Evolutionary conservation across 2,797 vertebrate species (phyloP), one percentile per base, ranked within the genome.

Genomic region (Rachycentron canadum): DNA sequence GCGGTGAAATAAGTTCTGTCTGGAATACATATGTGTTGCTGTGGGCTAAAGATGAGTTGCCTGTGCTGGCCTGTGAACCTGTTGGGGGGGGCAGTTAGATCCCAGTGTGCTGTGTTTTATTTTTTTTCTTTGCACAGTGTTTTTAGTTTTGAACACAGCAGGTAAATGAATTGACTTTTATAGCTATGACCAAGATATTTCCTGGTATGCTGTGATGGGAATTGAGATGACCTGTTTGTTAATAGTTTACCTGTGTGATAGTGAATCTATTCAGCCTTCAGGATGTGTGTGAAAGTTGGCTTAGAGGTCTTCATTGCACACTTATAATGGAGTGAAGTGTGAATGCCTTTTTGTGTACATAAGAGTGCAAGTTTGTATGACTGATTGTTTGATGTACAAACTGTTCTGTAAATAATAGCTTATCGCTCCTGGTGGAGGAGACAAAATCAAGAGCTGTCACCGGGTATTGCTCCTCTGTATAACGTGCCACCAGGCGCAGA

Each of bases 371-470:
- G 63, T 75, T 34, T 84, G 45, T 72, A 40, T 76, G 73, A 32
- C 49, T 79, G 68, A 75, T 50, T 68, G 28, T 66, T 68, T 82
- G 84, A 57, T 93, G 91, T 91, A 91, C 82, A 92, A 81, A 91
- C 79, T 83, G 49, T 82, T 80, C n/a, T 93, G 92, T 95, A 94
- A 91, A 94, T 94, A 90, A 92, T 90, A 89, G 82, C 87, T 74
- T 88, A 83, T 88, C 26, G 13, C 85, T 90, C 81, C 85, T 26
- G 78, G 23, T 70, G 58, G 81, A 75, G 73, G 81, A 89, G 87
- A 66, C 50, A 66, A 55, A 89, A 82, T 85, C 76, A 66, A 85
- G 82, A 89, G 61, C 83, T 73, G 55, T 86, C 78, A 66, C 65
- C 38, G 49, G 88, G 78, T 69, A 79, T 81, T 68, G 65, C 73